Evolutionary conservation across 2,113 vertebrate species (phyloP).

Genomic region (Antigone vipio): DNA sequence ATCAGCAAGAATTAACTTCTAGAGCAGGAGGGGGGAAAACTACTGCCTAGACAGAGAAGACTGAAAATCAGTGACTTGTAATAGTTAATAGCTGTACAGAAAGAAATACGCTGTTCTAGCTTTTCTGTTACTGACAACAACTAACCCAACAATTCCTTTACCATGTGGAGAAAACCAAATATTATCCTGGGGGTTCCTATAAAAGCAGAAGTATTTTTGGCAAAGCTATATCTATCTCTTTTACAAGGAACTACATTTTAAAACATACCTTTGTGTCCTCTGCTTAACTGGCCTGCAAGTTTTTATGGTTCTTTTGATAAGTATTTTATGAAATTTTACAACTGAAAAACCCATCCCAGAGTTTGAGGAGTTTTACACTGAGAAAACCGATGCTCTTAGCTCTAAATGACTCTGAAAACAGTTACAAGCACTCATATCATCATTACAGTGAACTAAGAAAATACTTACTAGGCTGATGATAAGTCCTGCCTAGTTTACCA

Average conservation of each 20-base stretch:
- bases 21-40: neutral
- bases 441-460: neutral
- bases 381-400: neutral
- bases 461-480: neutral
- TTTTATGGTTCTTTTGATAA: neutral
- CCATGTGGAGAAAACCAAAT: neutral
- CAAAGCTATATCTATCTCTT: neutral
- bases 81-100: neutral
- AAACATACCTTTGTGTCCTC: neutral
- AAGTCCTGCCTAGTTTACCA: neutral
- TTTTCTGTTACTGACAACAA: neutral
- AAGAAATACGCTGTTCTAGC: neutral
- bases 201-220: neutral
- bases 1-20: neutral
- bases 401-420: neutral
- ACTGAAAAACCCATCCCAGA: neutral
- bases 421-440: neutral
- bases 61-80: neutral
- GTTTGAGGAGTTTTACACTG: neutral
- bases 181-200: neutral
- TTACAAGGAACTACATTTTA: neutral
- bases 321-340: neutral
- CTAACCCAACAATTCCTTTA: neutral
- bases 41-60: neutral
- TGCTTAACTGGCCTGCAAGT: neutral